These are phyloP conservation scores for Diaphora mendica DNA, from an alignment of 2,888 invertebrate genomes.

Conservation along the genomic window DNA sequence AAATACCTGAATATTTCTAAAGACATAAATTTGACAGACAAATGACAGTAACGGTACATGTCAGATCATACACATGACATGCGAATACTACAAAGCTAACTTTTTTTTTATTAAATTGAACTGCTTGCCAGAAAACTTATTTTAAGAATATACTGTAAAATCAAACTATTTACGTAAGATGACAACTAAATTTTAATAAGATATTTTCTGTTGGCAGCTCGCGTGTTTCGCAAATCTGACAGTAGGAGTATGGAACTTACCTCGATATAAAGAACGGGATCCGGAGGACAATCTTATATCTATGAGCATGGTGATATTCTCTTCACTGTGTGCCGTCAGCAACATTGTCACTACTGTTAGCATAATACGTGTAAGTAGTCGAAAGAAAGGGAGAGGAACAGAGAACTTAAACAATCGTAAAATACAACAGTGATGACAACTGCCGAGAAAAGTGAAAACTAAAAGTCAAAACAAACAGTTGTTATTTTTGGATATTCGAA, in stretches of 20 bases:
- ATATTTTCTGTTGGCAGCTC: slow-evolving; percentile 56
- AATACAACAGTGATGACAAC: no score
- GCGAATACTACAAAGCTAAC: background rate
- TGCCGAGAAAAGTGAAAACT: no score
- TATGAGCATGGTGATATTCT: slow-evolving; percentile 81
- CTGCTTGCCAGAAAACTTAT: background rate
- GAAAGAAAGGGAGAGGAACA: background rate
- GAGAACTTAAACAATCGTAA: no score
- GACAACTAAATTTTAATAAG: background rate
- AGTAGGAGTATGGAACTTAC: slow-evolving; percentile 73
- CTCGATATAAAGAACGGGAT: slow-evolving; percentile 60
- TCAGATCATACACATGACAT: background rate
- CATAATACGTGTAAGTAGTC: slow-evolving; percentile 65
- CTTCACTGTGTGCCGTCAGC: slow-evolving; percentile 72
- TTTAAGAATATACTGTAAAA: background rate
- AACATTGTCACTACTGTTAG: slow-evolving; percentile 71
- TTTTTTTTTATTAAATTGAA: background rate
- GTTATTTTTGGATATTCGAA: no score
- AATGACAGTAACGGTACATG: background rate
- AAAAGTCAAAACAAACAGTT: no score
- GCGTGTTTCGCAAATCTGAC: slow-evolving; percentile 69
- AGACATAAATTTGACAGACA: background rate
- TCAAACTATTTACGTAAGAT: background rate
- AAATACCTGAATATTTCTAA: no score
- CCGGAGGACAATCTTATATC: slow-evolving; percentile 81